Percentiles rank a stretch among this genome's conserved stretches.
phyloP scores from a whole-genome alignment of 2,113 vertebrate species.

The Actenoides hombroni region DNA sequence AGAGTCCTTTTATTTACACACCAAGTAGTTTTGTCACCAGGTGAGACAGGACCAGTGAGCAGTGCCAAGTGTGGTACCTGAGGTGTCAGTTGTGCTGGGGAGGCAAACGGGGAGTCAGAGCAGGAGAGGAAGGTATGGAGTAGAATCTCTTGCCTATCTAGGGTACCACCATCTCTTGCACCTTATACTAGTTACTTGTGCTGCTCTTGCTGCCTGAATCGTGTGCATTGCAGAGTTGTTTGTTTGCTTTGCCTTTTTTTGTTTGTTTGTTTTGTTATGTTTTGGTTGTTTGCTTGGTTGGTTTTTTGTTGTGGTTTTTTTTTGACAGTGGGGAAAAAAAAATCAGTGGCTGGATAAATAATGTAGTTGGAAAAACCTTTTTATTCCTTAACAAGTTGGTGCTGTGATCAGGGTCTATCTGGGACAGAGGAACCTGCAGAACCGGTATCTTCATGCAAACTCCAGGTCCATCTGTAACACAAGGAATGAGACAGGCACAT shows the following conservation, averaged over 20 bases:
- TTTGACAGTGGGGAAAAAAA: not conserved
- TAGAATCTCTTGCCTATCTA: not conserved
- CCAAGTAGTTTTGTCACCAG: not conserved
- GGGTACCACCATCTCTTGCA: not conserved
- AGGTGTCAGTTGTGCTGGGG: conserved; percentile 10
- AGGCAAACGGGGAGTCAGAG: not conserved
- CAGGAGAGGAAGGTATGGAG: not conserved
- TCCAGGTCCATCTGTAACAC: not conserved
- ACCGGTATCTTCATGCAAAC: not conserved
- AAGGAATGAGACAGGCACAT: not conserved
- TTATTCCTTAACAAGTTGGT: not conserved
- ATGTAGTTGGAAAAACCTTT: not conserved
- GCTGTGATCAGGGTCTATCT: not conserved
- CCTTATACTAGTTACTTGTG: rapidly evolving
- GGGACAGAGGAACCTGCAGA: not conserved
- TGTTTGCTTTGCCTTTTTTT: too few species aligned
- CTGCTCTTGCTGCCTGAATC: not conserved
- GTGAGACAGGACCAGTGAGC: conserved; percentile 3
- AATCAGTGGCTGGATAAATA: not conserved
- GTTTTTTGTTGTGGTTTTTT: not conserved
- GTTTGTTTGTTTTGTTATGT: too few species aligned
- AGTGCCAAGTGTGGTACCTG: not conserved
- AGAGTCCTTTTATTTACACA: not conserved
- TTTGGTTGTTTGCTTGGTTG: too few species aligned
- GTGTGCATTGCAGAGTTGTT: not conserved